Evolutionary conservation across 2,888 invertebrate species (phyloP), one percentile per base, ranked within the genome.

Genomic region (Craniophora ligustri): DNA sequence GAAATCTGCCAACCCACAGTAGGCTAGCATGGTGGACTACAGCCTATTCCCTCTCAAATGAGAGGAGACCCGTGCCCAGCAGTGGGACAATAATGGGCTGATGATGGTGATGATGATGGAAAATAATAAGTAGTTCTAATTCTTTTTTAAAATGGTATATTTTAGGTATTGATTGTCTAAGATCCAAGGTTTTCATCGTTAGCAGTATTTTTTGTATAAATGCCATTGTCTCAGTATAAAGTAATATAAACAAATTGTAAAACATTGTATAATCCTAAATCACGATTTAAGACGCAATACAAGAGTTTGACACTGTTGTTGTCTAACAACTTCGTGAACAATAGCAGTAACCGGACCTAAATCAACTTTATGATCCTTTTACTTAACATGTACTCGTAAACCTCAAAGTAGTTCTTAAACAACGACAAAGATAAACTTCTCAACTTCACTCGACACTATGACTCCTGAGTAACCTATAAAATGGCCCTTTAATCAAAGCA

Each of bases 401-500:
- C 26, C 44, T 50, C 13, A 67, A 49, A 45, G 28, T 39, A 40
- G 36, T 47, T 42, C 36, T 48, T 21, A 23, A 47, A 53, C 54
- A 61, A 16, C 36, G 47, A 54, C 54, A 47, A 54, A 55, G 40
- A 65, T 50, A 58, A 73, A 73, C 47, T 36, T n/a, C 35, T 53
- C 26, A 59, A 60, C 60, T 57, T 72, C 35, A 18, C 23, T 34
- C 40, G 38, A 61, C 46, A 59, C 42, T 44, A 60, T 56, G 55
- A 56, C 61, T 71, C 50, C 46, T 30, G 56, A 61, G 69, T 57
- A 62, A 57, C 67, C 67, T 61, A 60, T 63, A 66, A 75, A 76
- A 71, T 57, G 46, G 51, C 38, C 39, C 45, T 34, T 65, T 62
- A 58, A 72, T 74, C 68, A 75, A 73, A 69, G 66, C 65, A 59